These are phyloP conservation scores for Hycleus phaleratus DNA, from an alignment of 1,140 invertebrate genomes.

Conservation along the genomic window DNA sequence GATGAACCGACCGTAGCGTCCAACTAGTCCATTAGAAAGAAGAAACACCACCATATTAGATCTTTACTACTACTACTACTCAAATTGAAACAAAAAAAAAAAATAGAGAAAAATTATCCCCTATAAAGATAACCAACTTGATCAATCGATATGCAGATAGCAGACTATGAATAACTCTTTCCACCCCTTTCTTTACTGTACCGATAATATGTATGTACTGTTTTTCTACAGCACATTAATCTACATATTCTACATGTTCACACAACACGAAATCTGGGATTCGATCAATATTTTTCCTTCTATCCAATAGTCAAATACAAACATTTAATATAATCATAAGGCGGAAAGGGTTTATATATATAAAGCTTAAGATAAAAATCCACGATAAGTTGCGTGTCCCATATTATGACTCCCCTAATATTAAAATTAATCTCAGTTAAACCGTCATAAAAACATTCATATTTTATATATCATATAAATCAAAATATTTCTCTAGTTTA, in stretches of 20 bases:
- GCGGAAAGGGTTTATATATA: neutral
- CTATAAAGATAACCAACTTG: neutral
- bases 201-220: slow-evolving; percentile 5
- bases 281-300: slow-evolving; percentile 2
- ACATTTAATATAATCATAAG: too few species aligned
- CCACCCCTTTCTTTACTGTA: neutral
- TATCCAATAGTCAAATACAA: slow-evolving; percentile 2
- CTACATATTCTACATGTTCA: slow-evolving; percentile 5
- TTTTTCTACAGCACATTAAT: neutral
- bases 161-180: slow-evolving; percentile 5
- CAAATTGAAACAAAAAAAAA: neutral
- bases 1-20: slow-evolving; percentile 3
- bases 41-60: slow-evolving; percentile 4
- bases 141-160: neutral
- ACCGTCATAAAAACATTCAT: slow-evolving; percentile 5
- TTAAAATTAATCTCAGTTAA: slow-evolving; percentile 7
- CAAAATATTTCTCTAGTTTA: slow-evolving; percentile 4
- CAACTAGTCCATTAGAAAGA: slow-evolving; percentile 4
- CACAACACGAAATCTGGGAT: slow-evolving; percentile 6
- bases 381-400: slow-evolving; percentile 8
- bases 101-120: neutral
- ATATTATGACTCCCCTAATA: slow-evolving; percentile 1
- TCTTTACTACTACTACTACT: too few species aligned
- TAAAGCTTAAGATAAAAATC: slow-evolving; percentile 4
- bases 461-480: slow-evolving; percentile 8